Evolutionary conservation across 1,140 invertebrate species (phyloP).

Genomic region (Sarcophaga peregrina): DNA sequence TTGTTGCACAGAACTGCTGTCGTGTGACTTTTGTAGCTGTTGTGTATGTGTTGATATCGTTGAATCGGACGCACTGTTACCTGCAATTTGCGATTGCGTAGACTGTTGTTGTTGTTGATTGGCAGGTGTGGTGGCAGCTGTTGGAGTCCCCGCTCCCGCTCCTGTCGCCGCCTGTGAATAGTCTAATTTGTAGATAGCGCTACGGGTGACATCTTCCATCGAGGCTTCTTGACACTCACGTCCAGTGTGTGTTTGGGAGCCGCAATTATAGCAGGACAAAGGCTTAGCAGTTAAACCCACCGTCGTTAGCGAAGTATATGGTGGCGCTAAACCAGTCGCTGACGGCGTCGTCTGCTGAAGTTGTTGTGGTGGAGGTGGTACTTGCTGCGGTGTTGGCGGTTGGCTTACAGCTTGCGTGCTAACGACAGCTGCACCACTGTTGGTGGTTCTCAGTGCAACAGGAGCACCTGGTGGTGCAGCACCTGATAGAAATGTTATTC

Average conservation of each 20-base stretch:
- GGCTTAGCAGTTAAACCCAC: constrained; percentile 62
- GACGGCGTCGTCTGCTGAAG: constrained; percentile 46
- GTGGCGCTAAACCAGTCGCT: constrained; percentile 52
- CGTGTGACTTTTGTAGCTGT: constrained; percentile 48
- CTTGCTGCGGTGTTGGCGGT: constrained; percentile 59
- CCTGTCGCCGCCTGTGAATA: constrained; percentile 66
- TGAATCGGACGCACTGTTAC: constrained; percentile 32
- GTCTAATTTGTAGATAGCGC: constrained; percentile 73
- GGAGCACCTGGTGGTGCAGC: constrained; percentile 42
- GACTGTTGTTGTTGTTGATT: constrained; percentile 1
- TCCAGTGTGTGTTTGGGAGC: constrained; percentile 80
- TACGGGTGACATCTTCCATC: constrained; percentile 86
- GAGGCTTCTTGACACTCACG: constrained; percentile 86
- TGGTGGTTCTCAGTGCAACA: constrained; percentile 36
- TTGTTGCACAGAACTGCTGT: constrained; percentile 48
- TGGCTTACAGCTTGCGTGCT: constrained; percentile 12
- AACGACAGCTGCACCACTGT: constrained; percentile 47
- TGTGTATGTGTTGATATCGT: constrained; percentile 24
- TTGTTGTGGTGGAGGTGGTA: constrained; percentile 69
- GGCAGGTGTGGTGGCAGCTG: constrained; percentile 35
- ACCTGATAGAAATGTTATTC: constrained; percentile 49
- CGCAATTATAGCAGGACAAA: constrained; percentile 79
- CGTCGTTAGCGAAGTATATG: constrained; percentile 59
- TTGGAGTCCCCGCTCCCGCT: constrained; percentile 46
- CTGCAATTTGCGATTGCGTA: constrained; percentile 27